A percentile compares a stretch with the other conserved stretches of the same genome.
Evolutionary conservation across 1,140 invertebrate species (phyloP).

Genomic region (Drosophila tristis): DNA sequence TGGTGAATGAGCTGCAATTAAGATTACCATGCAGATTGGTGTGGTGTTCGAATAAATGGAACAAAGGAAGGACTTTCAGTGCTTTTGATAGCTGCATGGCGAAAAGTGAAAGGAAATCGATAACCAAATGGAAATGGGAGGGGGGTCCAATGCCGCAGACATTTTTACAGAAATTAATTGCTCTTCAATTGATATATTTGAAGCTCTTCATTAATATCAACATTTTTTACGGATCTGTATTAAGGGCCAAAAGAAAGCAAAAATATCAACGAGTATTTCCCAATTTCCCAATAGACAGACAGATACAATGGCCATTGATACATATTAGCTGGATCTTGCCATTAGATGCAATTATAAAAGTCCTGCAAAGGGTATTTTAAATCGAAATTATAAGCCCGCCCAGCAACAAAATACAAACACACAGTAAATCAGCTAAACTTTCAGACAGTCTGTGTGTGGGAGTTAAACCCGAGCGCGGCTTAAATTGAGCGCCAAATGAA

Average conservation of each 20-base stretch:
- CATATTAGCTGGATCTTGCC: too few relatives aligned
- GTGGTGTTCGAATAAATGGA: slow-evolving; percentile 1
- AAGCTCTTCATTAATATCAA: neutral
- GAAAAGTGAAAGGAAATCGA: too few relatives aligned
- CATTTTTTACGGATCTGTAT: neutral
- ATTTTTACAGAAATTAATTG: too few relatives aligned
- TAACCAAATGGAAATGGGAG: too few relatives aligned
- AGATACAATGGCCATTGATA: too few relatives aligned
- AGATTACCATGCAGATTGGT: slow-evolving; percentile 5
- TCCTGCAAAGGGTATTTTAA: neutral
- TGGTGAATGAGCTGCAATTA: slow-evolving; percentile 33
- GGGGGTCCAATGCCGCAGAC: too few relatives aligned
- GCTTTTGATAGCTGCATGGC: too few relatives aligned
- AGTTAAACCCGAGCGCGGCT: slow-evolving; percentile 27
- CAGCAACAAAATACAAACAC: neutral
- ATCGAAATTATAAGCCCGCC: neutral
- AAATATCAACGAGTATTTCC: too few relatives aligned
- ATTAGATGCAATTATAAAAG: too few relatives aligned
- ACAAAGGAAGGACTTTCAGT: neutral
- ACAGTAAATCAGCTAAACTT: slow-evolving; percentile 40
- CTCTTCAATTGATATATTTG: neutral
- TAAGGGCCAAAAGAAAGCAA: too few relatives aligned
- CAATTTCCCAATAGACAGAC: too few relatives aligned
- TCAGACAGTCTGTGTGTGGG: slow-evolving; percentile 7
- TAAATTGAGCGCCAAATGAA: slow-evolving; percentile 37